These are phyloP conservation scores for Mustela lutreola DNA, from an alignment of 2,113 vertebrate species.

Conservation along the genomic window DNA sequence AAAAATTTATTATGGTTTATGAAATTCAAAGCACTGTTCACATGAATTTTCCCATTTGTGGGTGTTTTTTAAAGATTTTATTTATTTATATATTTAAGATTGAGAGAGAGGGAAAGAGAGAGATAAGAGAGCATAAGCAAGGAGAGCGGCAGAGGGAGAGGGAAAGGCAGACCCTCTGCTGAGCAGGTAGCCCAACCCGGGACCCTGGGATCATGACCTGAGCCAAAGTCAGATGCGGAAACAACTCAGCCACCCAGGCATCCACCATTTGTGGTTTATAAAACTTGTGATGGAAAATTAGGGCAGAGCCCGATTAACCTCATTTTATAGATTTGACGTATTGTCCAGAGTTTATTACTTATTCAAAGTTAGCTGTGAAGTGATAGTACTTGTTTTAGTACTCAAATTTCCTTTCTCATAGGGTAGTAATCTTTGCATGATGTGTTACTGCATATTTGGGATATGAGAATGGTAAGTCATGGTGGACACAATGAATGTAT, in stretches of 20 bases:
- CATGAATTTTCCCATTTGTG: not conserved
- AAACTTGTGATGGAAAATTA: constrained; percentile 13
- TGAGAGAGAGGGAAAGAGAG: not conserved
- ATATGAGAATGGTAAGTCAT: not conserved
- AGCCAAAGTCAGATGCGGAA: not conserved
- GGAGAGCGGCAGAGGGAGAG: not conserved
- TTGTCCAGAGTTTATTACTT: not conserved
- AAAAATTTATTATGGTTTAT: not conserved
- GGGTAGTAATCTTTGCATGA: not conserved
- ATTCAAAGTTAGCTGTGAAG: not conserved
- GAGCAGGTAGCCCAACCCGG: not conserved
- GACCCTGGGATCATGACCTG: not conserved
- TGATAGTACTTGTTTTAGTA: not conserved
- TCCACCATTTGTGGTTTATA: not conserved
- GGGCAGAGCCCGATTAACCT: not conserved
- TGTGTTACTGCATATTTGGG: not conserved
- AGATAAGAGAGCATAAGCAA: not conserved
- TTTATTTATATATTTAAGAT: not conserved
- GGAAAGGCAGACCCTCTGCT: not conserved
- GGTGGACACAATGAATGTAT: not conserved
- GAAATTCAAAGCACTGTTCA: not conserved
- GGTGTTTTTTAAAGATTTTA: not conserved
- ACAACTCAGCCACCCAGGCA: not conserved
- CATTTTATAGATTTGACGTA: not conserved
- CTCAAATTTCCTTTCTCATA: not conserved